Base-by-base conservation (phyloP, 2,113 vertebrate species). In the Craseonycteris thonglongyai region DNA sequence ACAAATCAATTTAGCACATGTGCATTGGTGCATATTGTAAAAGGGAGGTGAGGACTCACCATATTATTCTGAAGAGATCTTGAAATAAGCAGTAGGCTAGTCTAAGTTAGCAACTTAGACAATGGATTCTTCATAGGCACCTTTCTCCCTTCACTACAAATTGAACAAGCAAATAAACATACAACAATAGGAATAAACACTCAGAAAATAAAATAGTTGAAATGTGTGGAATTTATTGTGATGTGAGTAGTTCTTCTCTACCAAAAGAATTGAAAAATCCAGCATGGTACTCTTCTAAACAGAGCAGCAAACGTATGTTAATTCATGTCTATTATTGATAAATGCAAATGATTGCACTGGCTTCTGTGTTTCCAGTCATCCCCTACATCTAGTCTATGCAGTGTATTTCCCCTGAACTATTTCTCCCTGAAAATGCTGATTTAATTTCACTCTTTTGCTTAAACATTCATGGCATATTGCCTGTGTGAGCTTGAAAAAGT, bases 91-190 rank as follows among this genome's bases (percentile, higher is more conserved):
- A 68, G 69, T 35, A 59, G 61, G 22, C 33, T 35, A 19, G 6
- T 69, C 33, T 84, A 56, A 90, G 21, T 72, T 15, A 80, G 40
- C 30, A 69, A 49, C 16, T 69, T 66, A 84, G 30, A 42, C 54
- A 63, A 71, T 10, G 40, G 49, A 54, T 87, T 65, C 33, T 68
- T 92, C 81, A 28, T 14, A 84, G 21, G 2, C 26, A 21, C 4
- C 2, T 16, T 58, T 79, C 35, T 61, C 10, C 6, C 21, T 7
- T 83, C 26, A 51, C 22, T 33, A 30, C 58, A 80, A 47, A 92
- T 74, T 86, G 86, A 96, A 66, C 59, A 76, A 84, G 68, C 24
- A 49, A 75, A 84, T 84, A 72, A 91, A 91, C 42, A n/a, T 6
- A 69, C 15, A 75, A 69, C 5, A 56, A 28, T 3, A 47, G 63